Evolutionary conservation across 2,888 invertebrate genomes (phyloP).

Genomic region (Synergus itoensis): DNA sequence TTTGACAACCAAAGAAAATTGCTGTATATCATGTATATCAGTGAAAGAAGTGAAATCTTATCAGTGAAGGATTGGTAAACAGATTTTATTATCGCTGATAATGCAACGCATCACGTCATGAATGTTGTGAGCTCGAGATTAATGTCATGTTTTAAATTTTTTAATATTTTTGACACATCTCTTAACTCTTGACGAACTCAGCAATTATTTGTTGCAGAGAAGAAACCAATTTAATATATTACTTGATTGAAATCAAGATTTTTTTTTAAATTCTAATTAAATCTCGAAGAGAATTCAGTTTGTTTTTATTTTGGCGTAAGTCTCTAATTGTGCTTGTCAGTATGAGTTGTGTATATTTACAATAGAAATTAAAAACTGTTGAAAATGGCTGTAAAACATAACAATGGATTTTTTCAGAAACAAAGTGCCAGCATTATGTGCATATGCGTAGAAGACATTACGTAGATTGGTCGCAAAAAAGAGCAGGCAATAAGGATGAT

Average conservation of each 20-base stretch:
- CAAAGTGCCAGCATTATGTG: neutral
- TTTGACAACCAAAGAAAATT: conserved; percentile 3
- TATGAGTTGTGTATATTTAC: neutral
- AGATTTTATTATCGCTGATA: neutral
- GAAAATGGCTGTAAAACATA: neutral
- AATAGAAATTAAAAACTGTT: neutral
- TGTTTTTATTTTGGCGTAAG: conserved; percentile 3
- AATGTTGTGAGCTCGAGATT: neutral
- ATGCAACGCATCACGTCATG: neutral
- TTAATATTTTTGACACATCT: neutral
- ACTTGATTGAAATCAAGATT: neutral
- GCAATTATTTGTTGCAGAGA: neutral
- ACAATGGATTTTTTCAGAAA: neutral
- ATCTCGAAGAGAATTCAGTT: neutral
- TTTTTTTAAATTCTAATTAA: neutral
- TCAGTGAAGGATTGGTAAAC: neutral
- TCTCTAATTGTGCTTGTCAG: neutral
- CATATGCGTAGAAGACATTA: neutral
- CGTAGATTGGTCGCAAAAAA: neutral
- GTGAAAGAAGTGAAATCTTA: neutral
- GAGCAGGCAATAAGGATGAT: neutral
- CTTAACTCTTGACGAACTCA: neutral
- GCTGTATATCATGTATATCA: neutral
- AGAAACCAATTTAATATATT: neutral
- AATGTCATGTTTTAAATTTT: neutral